Base-by-base conservation (phyloP, 2,797 vertebrate genomes). In the Sebastes cheni region DNA sequence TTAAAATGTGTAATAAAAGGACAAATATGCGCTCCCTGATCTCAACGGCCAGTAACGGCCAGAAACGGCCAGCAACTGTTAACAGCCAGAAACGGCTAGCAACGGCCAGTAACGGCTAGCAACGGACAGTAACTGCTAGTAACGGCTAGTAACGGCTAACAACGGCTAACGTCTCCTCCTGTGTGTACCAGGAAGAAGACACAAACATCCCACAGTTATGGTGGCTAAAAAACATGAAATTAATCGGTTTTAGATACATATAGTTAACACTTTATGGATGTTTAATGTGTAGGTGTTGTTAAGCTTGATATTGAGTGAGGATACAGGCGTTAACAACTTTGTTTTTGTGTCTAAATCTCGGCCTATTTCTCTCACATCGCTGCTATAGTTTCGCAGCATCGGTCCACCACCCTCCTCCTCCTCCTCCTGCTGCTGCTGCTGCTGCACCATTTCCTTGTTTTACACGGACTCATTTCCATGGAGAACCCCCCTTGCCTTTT, bases 371-470 rank as follows among this genome's bases (percentile, higher is more conserved):
- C 30, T 61, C 71, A 12, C 65, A 65, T 82, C 72, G 84, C 65
- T 77, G 67, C 76, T 39, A 39, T 84, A 81, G 84, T 88, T 86
- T 90, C 80, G 83, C 87, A 91, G 79, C 84, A 86, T 90, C 88
- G 90, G 67, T 39, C 12, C 36, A 86, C 92, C 93, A 91, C 82
- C 91, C 86, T 88, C 80, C 88, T 90, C 34, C 36, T 39, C 87
- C 88, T 89, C 78, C 88, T 90, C 72, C 89, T 93, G 92, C 94
- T 90, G 70, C 89, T 93, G 94, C 89, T 93, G 94, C 94, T 90
- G 74, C 89, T 93, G 94, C 94, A 94, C 93, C 92, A 95, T 95
- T 95, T 95, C 95, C 94, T 93, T 82, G 93, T 94, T 93, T 83
- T 18, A 89, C 14, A 87, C 87, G 67, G 87, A 76, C 76, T 90